Percentiles rank a stretch among this genome's conserved stretches.
phyloP scores from a whole-genome alignment of 2,888 invertebrate species.

The Tachystola acroxantha region DNA sequence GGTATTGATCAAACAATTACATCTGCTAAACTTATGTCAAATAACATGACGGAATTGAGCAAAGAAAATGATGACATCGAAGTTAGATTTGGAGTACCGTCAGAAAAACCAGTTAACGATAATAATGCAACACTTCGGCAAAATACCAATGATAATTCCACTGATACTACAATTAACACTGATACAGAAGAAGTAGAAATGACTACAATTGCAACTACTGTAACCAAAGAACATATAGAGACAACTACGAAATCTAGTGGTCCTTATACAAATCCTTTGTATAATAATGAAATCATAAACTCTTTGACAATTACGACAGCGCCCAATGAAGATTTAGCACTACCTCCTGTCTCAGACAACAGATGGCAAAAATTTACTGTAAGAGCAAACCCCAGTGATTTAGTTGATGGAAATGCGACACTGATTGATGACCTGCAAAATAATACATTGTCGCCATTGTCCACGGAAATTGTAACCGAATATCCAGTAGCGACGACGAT shows the following conservation, averaged over 20 bases:
- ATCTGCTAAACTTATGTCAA: slow-evolving; percentile 16
- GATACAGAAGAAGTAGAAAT: slow-evolving; percentile 10
- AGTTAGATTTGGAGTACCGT: slow-evolving; percentile 7
- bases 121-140: slow-evolving; percentile 2
- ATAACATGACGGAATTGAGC: slow-evolving; percentile 1
- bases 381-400: slow-evolving; percentile 16
- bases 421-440: slow-evolving; percentile 6
- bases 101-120: neutral
- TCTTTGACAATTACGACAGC: slow-evolving; percentile 22
- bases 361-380: slow-evolving; percentile 34
- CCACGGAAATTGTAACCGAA: slow-evolving; percentile 12
- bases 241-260: slow-evolving; percentile 11
- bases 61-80: slow-evolving; percentile 20
- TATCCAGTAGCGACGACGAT: slow-evolving; percentile 20
- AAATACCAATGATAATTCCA: slow-evolving; percentile 7
- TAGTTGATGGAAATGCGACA: slow-evolving; percentile 10
- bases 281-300: slow-evolving; percentile 23
- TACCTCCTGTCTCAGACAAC: slow-evolving; percentile 23
- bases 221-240: slow-evolving; percentile 12
- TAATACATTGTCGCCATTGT: slow-evolving; percentile 2
- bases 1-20: slow-evolving; percentile 19
- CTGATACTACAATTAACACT: slow-evolving; percentile 3
- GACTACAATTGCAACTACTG: slow-evolving; percentile 13
- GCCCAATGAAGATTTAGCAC: slow-evolving; percentile 13
- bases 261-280: slow-evolving; percentile 24